Conservation (phyloP, 2,888 invertebrate species). For the Laothoe populi region DNA sequence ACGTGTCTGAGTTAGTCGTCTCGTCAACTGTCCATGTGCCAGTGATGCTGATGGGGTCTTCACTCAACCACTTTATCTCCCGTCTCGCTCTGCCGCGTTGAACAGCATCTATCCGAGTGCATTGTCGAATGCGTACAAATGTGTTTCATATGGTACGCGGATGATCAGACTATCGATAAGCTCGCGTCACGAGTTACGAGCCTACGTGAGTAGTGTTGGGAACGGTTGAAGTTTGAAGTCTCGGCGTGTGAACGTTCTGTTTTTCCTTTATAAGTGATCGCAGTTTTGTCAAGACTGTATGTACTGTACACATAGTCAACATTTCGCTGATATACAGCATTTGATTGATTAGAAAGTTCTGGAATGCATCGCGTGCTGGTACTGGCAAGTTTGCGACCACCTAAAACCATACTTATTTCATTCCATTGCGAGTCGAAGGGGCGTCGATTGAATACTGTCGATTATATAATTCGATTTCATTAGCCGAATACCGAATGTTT, state of each 20-base stretch:
- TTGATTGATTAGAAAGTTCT: no score
- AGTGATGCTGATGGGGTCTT: no score
- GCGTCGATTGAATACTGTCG: conserved; percentile 14
- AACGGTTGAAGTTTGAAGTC: background rate
- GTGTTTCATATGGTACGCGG: no score
- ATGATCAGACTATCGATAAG: background rate
- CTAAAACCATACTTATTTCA: conserved; percentile 19
- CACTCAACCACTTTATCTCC: no score
- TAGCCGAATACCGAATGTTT: conserved; percentile 1
- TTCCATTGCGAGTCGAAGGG: conserved; percentile 18
- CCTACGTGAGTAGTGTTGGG: background rate
- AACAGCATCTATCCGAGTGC: no score
- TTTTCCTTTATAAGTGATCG: background rate
- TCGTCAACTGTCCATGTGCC: no score
- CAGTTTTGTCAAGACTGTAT: background rate
- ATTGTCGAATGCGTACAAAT: no score
- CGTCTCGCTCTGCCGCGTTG: no score
- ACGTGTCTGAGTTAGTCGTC: no score
- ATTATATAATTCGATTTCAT: conserved; percentile 1
- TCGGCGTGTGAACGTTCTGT: background rate
- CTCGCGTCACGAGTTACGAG: background rate
- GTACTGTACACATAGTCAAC: background rate
- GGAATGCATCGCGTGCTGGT: background rate
- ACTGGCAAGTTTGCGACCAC: background rate
- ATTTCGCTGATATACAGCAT: background rate